Percentiles rank a stretch among this genome's conserved stretches.
phyloP scores from a whole-genome alignment of 2,113 vertebrate species.

The Dipodomys merriami region DNA sequence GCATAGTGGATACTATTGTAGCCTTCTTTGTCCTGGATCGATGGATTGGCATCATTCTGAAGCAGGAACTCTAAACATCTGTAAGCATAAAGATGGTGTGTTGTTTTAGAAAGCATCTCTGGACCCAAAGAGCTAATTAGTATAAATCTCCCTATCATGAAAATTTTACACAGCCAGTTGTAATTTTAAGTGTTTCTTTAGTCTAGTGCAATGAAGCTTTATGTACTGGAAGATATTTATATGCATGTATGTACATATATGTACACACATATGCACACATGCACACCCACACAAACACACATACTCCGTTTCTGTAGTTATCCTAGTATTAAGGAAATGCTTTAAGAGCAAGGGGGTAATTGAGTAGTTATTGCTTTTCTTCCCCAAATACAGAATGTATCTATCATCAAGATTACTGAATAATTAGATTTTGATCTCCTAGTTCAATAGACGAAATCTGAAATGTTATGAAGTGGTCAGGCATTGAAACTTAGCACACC shows the following conservation, averaged over 20 bases:
- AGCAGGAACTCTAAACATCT: conserved; percentile 98
- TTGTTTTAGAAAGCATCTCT: conserved; percentile 49
- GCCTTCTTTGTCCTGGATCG: conserved; percentile 95
- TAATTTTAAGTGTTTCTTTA: conserved; percentile 47
- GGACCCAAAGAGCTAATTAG: background rate
- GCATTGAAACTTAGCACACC: background rate
- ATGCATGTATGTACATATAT: background rate
- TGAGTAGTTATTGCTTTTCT: background rate
- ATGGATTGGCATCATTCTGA: conserved; percentile 92
- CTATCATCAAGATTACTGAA: background rate
- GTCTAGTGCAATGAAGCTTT: background rate
- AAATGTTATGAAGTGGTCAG: background rate
- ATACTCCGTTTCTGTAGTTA: background rate
- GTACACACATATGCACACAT: too few relatives aligned
- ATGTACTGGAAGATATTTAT: background rate
- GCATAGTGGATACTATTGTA: conserved; percentile 97
- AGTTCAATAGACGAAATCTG: background rate
- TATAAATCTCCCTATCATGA: background rate
- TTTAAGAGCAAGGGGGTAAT: conserved; percentile 14
- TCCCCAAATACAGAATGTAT: background rate
- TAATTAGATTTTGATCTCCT: background rate
- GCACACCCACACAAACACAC: too few relatives aligned
- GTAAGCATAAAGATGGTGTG: conserved; percentile 67
- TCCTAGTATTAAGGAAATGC: conserved; percentile 29
- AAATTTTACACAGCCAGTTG: background rate